Conservation (phyloP, 2,113 vertebrate genomes). For the Xiphorhynchus elegans region DNA sequence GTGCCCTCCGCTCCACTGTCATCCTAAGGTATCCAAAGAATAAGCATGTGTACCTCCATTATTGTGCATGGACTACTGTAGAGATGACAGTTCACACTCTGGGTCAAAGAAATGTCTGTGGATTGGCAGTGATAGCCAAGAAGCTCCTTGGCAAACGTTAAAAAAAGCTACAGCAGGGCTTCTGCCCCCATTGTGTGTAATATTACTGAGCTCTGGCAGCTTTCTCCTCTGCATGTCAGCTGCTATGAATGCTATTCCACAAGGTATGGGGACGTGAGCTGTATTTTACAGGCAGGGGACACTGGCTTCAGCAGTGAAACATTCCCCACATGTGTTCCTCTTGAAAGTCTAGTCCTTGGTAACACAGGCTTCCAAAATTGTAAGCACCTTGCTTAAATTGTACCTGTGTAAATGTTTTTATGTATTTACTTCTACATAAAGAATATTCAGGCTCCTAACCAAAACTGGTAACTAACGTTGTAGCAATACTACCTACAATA, state of each 20-base stretch:
- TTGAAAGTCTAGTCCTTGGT: neutral
- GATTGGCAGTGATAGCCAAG: neutral
- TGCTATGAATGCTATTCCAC: neutral
- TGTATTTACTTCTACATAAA: neutral
- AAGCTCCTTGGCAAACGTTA: neutral
- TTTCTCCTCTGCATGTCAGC: neutral
- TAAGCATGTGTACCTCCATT: neutral
- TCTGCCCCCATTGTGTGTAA: neutral
- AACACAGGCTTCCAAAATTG: neutral
- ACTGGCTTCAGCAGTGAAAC: neutral
- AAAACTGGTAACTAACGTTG: neutral
- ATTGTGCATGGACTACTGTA: neutral
- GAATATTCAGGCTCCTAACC: neutral
- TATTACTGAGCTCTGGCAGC: neutral
- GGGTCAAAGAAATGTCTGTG: neutral
- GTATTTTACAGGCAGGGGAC: neutral
- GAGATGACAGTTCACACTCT: neutral
- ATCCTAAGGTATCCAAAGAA: neutral
- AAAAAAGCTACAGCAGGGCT: neutral
- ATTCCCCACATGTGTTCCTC: neutral
- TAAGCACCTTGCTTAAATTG: neutral
- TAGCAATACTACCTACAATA: neutral
- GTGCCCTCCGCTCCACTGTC: neutral
- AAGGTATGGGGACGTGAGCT: accelerated
- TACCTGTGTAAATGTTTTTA: neutral